A percentile compares a stretch with the other conserved stretches of the same genome.
These are phyloP conservation scores for Agrypnia vestita DNA, from an alignment of 1,140 invertebrate genomes.

Conservation along the genomic window DNA sequence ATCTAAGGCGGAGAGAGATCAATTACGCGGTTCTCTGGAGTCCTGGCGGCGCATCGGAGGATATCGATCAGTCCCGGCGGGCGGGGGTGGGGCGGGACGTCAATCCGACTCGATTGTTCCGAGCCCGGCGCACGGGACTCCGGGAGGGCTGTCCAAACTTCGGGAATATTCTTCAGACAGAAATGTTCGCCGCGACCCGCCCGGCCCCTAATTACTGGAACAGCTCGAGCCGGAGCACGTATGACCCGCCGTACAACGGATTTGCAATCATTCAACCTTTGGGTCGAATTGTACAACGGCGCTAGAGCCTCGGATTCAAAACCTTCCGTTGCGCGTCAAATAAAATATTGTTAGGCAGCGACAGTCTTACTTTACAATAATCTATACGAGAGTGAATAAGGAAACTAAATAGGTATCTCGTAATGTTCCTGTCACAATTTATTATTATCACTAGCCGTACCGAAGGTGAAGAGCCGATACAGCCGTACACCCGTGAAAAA, in stretches of 20 bases:
- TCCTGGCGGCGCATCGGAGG: conserved; percentile 9
- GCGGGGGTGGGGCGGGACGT: conserved; percentile 15
- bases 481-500: no score
- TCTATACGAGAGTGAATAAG: no score
- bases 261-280: conserved; percentile 21
- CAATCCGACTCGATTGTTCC: conserved; percentile 53
- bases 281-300: not conserved
- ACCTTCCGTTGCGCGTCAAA: no score
- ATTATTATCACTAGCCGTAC: no score
- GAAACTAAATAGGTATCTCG: no score
- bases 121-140: conserved; percentile 33
- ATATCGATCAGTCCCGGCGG: conserved; percentile 3
- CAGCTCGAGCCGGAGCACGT: not conserved
- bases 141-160: conserved; percentile 51
- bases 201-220: conserved; percentile 13
- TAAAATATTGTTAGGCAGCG: no score
- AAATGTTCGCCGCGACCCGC: not conserved
- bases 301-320: not conserved
- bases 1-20: conserved; percentile 14
- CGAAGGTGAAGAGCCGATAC: no score
- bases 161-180: conserved; percentile 47
- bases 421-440: no score
- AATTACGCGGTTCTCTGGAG: conserved; percentile 3
- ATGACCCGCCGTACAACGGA: conserved; percentile 18
- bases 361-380: no score